Evolutionary conservation across 2,797 vertebrate genomes (phyloP).

Genomic region (Pseudochaenichthys georgianus): DNA sequence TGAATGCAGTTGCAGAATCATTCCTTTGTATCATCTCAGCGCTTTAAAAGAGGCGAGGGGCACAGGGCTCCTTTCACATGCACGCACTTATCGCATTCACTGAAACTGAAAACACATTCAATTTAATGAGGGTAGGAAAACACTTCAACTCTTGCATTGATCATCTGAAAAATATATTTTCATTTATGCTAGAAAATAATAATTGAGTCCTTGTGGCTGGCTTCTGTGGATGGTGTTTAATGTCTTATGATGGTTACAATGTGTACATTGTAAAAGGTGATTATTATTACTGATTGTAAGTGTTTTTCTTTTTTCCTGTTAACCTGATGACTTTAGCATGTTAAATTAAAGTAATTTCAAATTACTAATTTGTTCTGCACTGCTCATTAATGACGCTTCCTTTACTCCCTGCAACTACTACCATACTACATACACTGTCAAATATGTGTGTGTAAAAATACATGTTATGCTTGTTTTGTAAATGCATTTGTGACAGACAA

Average conservation of each 20-base stretch:
- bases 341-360: neutral
- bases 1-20: constrained; percentile 20
- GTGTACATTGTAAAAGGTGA: neutral
- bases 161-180: neutral
- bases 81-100: constrained; percentile 29
- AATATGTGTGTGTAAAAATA: too few species aligned
- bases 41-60: constrained; percentile 19
- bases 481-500: too few species aligned
- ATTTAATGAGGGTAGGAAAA: constrained; percentile 21
- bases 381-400: neutral
- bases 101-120: constrained; percentile 40
- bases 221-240: neutral
- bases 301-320: neutral
- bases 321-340: neutral
- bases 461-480: too few species aligned
- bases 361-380: neutral
- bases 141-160: constrained; percentile 1
- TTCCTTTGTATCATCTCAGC: neutral
- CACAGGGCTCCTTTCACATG: constrained; percentile 33
- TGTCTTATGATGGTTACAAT: neutral
- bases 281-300: neutral
- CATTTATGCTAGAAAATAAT: neutral
- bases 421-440: too few species aligned
- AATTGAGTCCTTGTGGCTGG: neutral
- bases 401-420: too few species aligned